A percentile compares a stretch with the other conserved stretches of the same genome.
Conservation (phyloP, 1,140 invertebrate species). For the Wasmannia auropunctata region DNA sequence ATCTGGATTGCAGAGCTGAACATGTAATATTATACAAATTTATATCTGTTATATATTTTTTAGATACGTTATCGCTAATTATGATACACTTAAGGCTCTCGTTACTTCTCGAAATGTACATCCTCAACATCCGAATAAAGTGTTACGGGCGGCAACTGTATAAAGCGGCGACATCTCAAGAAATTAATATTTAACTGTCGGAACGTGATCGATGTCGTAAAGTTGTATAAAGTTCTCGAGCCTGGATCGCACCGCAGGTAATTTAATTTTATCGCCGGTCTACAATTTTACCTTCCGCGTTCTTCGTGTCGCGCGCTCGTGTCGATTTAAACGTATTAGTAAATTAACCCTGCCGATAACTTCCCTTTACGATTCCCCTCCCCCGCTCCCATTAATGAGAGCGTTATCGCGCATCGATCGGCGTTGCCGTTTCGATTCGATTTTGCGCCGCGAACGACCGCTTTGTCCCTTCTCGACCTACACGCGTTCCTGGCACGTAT, state of each 20-base stretch:
- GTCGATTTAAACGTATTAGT: conserved; percentile 55
- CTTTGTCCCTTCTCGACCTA: neutral
- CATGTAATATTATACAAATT: neutral
- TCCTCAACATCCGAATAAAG: neutral
- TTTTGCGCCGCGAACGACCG: neutral
- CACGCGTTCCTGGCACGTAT: neutral
- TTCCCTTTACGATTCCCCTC: conserved; percentile 39
- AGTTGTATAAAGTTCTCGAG: conserved; percentile 47
- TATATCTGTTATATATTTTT: neutral
- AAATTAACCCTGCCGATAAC: conserved; percentile 43
- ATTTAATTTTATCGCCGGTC: conserved; percentile 52
- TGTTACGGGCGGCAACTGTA: neutral
- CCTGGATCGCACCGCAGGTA: neutral
- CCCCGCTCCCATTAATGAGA: conserved; percentile 1
- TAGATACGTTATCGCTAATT: neutral
- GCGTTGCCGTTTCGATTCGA: neutral
- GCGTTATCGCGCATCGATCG: neutral
- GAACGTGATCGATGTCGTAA: conserved; percentile 53
- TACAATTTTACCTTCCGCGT: conserved; percentile 52
- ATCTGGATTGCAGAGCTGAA: neutral
- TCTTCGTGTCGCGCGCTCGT: conserved; percentile 16
- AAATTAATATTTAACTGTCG: conserved; percentile 53
- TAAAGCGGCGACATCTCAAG: neutral
- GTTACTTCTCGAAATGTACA: neutral
- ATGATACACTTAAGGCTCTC: neutral